Base-by-base conservation (phyloP, 2,797 vertebrate genomes). In the Orestias chungarensis region DNA sequence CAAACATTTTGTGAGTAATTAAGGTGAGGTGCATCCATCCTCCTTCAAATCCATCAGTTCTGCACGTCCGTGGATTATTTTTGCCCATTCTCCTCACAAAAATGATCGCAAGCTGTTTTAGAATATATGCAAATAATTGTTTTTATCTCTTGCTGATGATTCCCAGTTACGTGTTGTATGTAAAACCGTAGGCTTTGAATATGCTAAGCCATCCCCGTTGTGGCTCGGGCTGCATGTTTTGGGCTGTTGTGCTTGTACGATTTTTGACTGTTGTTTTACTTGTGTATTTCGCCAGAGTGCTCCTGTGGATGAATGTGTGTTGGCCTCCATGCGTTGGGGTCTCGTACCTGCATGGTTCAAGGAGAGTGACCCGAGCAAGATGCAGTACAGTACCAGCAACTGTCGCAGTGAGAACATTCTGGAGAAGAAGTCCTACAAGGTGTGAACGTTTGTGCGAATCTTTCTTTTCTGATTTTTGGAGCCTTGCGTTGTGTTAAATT, bases 241-340 rank as follows among this genome's bases (percentile, higher is more conserved):
- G 31, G 18, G 3, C 50, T 27, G 25, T 52, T 12, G 0, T 27
- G 14, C 50, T 6, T 12, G 4, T 6, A 52, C n/a, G n/a, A n/a
- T 4, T 59, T 3, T 18, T 23, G 35, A 64, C 17, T 25, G n/a
- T 14, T 64, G 35, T 23, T 2, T 29, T 1, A 1, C 2, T 18
- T 73, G 23, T 68, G 0, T 78, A 46, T 81, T 4, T 4, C 0
- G 0, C 38, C 89, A 99, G 98, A 89, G 91, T 80, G 95, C 96
- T 0, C 95, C 97, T 59, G 95, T 92, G 38, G 97, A 96, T 0
- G 95, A 99, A 81, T 93, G 94, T 50, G 89, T 98, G 55, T 90
- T 99, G 74, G 93, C 95, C 27, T 92, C 95, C 2, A 99, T 99
- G 98, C 95, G 97, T 11, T 99, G 98, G 98, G 98, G 98, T 61